These are phyloP conservation scores for Alectoris magna DNA, from an alignment of 2,797 vertebrate species.

Conservation along the genomic window DNA sequence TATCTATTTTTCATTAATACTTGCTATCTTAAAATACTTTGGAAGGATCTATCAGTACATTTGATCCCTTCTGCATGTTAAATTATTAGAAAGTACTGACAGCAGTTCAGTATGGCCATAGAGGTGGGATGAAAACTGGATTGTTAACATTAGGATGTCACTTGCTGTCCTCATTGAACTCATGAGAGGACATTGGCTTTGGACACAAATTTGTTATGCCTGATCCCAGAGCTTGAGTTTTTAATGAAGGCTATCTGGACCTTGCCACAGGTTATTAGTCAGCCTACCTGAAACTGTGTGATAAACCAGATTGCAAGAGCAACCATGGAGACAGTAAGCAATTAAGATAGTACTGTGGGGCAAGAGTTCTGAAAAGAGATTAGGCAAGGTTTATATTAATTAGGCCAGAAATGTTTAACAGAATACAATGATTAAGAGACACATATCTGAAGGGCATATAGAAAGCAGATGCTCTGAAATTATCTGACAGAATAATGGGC, in stretches of 20 bases:
- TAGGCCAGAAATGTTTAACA: constrained; percentile 11
- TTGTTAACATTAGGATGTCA: neutral
- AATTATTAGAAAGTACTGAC: neutral
- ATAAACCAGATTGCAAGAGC: constrained; percentile 34
- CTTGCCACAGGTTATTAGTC: neutral
- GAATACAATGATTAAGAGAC: constrained; percentile 21
- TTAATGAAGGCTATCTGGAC: neutral
- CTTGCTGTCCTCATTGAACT: neutral
- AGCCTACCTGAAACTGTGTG: neutral
- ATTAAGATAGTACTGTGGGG: neutral
- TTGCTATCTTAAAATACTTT: neutral
- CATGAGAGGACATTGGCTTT: neutral
- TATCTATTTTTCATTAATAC: neutral
- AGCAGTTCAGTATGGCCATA: neutral
- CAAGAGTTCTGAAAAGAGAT: constrained; percentile 12
- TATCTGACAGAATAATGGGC: constrained; percentile 44
- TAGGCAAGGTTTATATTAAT: constrained; percentile 22
- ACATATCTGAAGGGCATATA: constrained; percentile 52
- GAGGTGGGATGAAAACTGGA: neutral
- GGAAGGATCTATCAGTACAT: neutral
- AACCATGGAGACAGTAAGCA: neutral
- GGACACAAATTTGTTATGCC: neutral
- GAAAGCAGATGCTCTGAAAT: constrained; percentile 14
- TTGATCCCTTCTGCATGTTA: neutral
- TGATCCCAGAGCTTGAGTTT: neutral